Base-by-base conservation (phyloP, 2,888 invertebrate genomes). In the Acronicta aceris region DNA sequence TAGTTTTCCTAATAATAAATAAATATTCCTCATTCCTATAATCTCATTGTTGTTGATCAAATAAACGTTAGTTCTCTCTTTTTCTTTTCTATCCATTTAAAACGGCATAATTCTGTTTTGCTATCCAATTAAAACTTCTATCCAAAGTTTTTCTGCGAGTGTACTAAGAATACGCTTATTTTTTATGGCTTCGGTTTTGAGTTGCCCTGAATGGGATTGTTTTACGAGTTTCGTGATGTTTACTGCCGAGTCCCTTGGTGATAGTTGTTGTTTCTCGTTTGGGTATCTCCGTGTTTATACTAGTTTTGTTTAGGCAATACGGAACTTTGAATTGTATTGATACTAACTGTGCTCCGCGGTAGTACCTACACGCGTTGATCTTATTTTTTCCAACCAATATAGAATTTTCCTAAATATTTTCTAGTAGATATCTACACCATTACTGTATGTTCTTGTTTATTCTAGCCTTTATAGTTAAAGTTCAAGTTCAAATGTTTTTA, bases 101-200 rank as follows among this genome's bases (percentile, higher is more conserved):
- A 52, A 52, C 9, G 43, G 36, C 53, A 46, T 51, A 10, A 57
- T 51, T 52, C 6, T 62, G 59, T 65, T 62, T 46, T 51, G 48
- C 51, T 36, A 59, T 65, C 64, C 77, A 77, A 81, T 81, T 81
- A 79, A 74, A 81, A 81, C 57, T 81, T 79, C 63, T 60, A 60
- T 67, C 59, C 51, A 40, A 51, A 51, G 12, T 57, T 65, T 57
- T 57, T 54, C 42, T 53, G 38, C 8, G 50, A 27, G 9, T 50
- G 41, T 54, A 27, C 49, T 55, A 51, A 66, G 72, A 61, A 61
- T 54, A 60, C 55, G 55, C 65, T 71, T 71, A 71, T 70, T 70
- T 71, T 71, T 70, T 71, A 70, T 57, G 13, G 61, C 41, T 5
- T 21, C n/a, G 50, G 57, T 61, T 70, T 71, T 57, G 47, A 54